Evolutionary conservation across 2,113 vertebrate species (phyloP), one percentile per base, ranked within the genome.

Genomic region (Psettodes erumei): DNA sequence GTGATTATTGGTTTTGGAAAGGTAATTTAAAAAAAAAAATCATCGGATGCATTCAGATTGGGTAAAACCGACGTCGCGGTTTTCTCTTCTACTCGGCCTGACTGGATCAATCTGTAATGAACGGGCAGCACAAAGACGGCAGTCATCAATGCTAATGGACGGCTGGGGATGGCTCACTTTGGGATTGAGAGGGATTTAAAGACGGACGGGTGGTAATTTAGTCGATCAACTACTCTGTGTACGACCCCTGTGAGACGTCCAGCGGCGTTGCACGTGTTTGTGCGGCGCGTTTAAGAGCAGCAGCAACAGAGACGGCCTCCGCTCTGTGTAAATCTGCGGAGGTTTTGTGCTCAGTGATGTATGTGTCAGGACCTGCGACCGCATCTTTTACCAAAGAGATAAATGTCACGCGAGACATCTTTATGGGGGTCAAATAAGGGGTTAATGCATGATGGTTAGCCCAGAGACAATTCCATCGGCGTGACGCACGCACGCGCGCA

Each of bases 351-450:
- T 62, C 11, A 1, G 50, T 87, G 86, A 86, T 88, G 61, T 79
- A 87, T 83, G 78, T 55, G 42, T 69, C 64, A 77, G 69, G 48
- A 66, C 63, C 78, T 72, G 80, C 51, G n/a, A 69, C 59, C 19
- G 30, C 86, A 88, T 91, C 77, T 72, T 86, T 88, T 86, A 84
- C 64, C 68, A n/a, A 37, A 73, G 81, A 81, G 72, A 90, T 90
- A 88, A 92, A 90, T 19, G 81, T 88, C 88, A 85, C 40, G 5
- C 23, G 60, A 66, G 86, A 74, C 82, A 77, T 85, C 59, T 93
- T 91, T 89, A 92, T 81, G 75, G 84, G 56, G 90, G 89, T 91
- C 81, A 87, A 51, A 61, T 50, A 71, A 87, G 63, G 85, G 90
- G 92, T 93, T 92, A 89, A 90, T 86, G 85, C 79, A 72, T 85